These are phyloP conservation scores for Cossypha dichroa DNA, from an alignment of 2,797 vertebrate species.

Conservation along the genomic window DNA sequence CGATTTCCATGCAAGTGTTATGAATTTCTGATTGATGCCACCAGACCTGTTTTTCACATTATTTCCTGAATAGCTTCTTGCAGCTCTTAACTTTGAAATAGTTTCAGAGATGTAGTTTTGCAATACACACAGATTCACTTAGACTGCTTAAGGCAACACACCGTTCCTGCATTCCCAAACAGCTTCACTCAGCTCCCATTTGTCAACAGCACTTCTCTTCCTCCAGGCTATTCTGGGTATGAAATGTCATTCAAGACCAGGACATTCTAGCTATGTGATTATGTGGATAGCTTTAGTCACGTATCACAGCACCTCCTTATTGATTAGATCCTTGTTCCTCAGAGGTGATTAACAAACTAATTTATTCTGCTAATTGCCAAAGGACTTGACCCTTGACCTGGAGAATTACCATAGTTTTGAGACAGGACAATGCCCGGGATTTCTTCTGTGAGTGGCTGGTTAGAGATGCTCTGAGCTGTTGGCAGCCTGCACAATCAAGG, in stretches of 20 bases:
- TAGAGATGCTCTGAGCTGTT: slow-evolving; percentile 6
- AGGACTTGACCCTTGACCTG: not conserved
- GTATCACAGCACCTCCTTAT: not conserved
- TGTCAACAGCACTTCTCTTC: slow-evolving; percentile 27
- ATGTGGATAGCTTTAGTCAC: not conserved
- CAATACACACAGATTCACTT: not conserved
- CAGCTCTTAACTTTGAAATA: slow-evolving; percentile 15
- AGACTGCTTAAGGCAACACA: slow-evolving; percentile 22
- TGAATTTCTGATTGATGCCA: not conserved
- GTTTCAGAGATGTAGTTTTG: slow-evolving; percentile 23
- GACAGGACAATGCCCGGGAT: not conserved
- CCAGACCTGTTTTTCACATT: not conserved
- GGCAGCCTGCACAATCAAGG: slow-evolving; percentile 14
- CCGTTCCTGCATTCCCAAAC: not conserved
- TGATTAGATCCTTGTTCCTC: slow-evolving; percentile 9
- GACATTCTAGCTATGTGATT: not conserved
- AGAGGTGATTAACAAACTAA: slow-evolving; percentile 1
- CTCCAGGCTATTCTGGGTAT: slow-evolving; percentile 26
- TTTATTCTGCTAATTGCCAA: slow-evolving; percentile 16
- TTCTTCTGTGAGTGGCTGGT: not conserved
- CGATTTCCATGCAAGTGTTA: not conserved
- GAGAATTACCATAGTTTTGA: not conserved
- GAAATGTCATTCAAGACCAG: slow-evolving; percentile 32
- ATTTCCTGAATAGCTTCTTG: slow-evolving; percentile 7
- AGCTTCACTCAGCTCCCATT: not conserved